These are phyloP conservation scores for Venturia canescens DNA, from an alignment of 1,140 invertebrate species.

Conservation along the genomic window DNA sequence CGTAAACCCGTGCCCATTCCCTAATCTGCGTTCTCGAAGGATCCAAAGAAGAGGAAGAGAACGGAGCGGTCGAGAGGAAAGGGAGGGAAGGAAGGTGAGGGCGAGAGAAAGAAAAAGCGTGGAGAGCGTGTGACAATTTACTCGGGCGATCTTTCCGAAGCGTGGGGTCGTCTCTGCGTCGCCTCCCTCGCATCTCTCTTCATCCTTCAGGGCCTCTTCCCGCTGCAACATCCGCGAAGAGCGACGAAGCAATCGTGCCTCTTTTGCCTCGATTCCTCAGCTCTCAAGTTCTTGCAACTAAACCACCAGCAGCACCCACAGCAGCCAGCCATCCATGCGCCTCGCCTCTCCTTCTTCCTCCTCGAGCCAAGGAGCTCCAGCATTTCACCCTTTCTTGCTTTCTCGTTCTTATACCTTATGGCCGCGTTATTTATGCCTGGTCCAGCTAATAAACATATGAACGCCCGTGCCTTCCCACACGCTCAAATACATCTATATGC, in stretches of 20 bases:
- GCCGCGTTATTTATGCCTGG: conserved; percentile 76
- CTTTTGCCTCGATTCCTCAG: conserved; percentile 51
- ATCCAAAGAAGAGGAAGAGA: neutral
- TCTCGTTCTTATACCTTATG: conserved; percentile 72
- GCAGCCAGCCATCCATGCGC: conserved; percentile 41
- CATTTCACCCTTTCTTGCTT: conserved; percentile 56
- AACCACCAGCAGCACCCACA: conserved; percentile 40
- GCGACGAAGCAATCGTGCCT: conserved; percentile 46
- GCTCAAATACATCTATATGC: conserved; percentile 47
- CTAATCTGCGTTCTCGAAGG: conserved; percentile 43
- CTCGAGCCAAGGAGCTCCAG: conserved; percentile 32
- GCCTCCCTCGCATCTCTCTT: conserved; percentile 34
- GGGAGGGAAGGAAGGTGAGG: neutral
- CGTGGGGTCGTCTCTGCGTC: conserved; percentile 44
- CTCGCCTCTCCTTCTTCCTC: conserved; percentile 44
- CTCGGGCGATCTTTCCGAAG: conserved; percentile 70
- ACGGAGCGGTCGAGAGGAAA: neutral
- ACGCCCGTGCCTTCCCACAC: conserved; percentile 72
- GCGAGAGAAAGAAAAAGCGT: conserved; percentile 52
- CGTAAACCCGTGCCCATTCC: conserved; percentile 55
- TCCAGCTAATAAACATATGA: conserved; percentile 78
- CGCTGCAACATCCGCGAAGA: conserved; percentile 1
- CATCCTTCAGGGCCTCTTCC: conserved; percentile 36
- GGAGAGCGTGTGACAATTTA: conserved; percentile 77
- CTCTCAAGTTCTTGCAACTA: conserved; percentile 42